Evolutionary conservation across 2,888 invertebrate species (phyloP).

Genomic region (Anaspis maculata): DNA sequence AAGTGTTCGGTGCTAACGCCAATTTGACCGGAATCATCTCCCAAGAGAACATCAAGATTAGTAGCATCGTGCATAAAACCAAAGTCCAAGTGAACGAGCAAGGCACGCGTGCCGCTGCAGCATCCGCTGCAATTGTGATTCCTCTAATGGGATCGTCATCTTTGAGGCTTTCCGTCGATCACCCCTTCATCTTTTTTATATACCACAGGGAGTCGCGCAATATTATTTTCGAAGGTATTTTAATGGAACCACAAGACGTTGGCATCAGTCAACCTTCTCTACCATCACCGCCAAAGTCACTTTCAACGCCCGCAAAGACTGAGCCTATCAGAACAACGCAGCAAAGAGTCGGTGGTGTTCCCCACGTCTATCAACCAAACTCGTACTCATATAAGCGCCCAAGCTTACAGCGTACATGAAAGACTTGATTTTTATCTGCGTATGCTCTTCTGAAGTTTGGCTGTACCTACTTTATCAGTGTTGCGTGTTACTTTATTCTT

Average conservation of each 20-base stretch:
- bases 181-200: constrained; percentile 60
- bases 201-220: constrained; percentile 47
- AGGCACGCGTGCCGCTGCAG: constrained; percentile 59
- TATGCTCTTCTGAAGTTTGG: too few relatives aligned
- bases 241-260: constrained; percentile 44
- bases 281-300: too few relatives aligned
- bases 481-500: too few relatives aligned
- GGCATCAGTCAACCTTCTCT: too few relatives aligned
- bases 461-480: too few relatives aligned
- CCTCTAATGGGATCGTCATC: constrained; percentile 51
- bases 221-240: constrained; percentile 57
- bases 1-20: constrained; percentile 49
- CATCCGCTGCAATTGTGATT: constrained; percentile 50
- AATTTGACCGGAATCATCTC: constrained; percentile 51
- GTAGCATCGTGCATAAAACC: constrained; percentile 54
- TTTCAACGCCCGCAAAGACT: too few relatives aligned
- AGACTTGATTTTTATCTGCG: too few relatives aligned
- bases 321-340: too few relatives aligned
- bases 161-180: constrained; percentile 48
- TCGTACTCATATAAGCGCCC: too few relatives aligned
- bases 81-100: constrained; percentile 56
- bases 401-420: too few relatives aligned
- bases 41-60: constrained; percentile 41
- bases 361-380: too few relatives aligned
- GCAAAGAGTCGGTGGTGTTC: too few relatives aligned